Evolutionary conservation across 2,113 vertebrate genomes (phyloP).

Genomic region (Macaca fascicularis): DNA sequence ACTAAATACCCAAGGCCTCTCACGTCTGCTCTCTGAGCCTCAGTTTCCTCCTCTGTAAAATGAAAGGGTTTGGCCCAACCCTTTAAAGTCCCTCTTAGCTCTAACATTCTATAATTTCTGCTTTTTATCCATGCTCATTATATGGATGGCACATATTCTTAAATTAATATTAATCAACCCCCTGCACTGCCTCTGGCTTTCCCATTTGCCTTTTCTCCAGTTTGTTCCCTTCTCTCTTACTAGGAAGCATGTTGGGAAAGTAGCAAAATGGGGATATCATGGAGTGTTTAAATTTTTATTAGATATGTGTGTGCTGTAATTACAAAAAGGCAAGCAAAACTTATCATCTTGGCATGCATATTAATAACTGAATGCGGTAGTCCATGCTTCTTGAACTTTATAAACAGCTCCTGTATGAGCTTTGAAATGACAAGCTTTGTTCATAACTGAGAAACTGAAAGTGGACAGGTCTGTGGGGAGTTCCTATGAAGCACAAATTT

Average conservation of each 20-base stretch:
- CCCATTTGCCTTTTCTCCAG: neutral
- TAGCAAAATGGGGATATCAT: neutral
- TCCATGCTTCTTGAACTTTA: constrained; percentile 47
- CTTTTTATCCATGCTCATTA: neutral
- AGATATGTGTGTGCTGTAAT: constrained; percentile 14
- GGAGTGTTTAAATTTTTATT: constrained; percentile 23
- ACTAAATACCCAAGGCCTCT: neutral
- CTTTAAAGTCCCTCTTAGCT: neutral
- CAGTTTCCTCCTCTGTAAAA: neutral
- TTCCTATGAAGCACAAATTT: constrained; percentile 48
- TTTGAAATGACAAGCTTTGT: constrained; percentile 45
- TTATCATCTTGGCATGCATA: constrained; percentile 59
- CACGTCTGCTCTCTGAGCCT: neutral
- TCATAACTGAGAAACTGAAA: constrained; percentile 19
- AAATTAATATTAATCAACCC: neutral
- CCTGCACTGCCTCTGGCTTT: neutral
- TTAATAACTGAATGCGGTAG: constrained; percentile 52
- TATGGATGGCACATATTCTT: neutral
- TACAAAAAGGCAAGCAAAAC: constrained; percentile 45
- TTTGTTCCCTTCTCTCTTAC: neutral
- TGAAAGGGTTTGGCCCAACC: neutral
- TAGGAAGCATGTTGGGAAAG: constrained; percentile 14
- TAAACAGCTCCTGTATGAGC: constrained; percentile 52
- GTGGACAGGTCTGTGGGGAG: constrained; percentile 23
- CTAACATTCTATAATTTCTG: neutral